A percentile compares a stretch with the other conserved stretches of the same genome.
Conservation (phyloP, 2,113 vertebrate species). For the Dissostichus mawsoni region DNA sequence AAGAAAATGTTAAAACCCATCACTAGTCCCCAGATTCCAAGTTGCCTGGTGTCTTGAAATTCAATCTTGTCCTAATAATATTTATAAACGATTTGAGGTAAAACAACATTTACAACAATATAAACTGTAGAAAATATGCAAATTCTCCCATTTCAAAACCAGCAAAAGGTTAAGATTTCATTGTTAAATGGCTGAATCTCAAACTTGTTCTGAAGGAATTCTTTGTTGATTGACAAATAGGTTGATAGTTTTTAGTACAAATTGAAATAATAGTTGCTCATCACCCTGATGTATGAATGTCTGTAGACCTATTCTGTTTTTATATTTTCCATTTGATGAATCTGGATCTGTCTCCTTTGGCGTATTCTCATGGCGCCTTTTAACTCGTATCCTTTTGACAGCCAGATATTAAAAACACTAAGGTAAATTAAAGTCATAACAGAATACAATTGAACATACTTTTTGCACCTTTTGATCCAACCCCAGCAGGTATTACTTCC, state of each 20-base stretch:
- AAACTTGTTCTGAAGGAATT: too few relatives aligned
- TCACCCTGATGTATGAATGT: background rate
- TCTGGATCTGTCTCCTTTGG: background rate
- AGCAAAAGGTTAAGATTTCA: background rate
- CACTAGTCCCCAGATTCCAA: background rate
- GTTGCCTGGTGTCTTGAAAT: background rate
- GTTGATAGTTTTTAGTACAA: too few relatives aligned
- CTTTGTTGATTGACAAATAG: too few relatives aligned
- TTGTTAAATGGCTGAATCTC: background rate
- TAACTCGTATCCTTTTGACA: background rate
- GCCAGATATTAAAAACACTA: background rate
- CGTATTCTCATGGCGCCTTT: background rate
- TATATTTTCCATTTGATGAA: background rate
- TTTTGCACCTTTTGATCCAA: background rate
- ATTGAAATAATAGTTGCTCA: background rate
- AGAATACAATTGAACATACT: background rate
- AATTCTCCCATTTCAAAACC: background rate
- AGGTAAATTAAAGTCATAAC: background rate
- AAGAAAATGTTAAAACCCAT: background rate
- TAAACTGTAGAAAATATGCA: background rate
- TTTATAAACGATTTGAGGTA: background rate
- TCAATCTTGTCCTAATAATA: background rate
- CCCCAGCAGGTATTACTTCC: background rate
- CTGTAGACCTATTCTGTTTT: background rate
- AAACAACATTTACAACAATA: background rate